Evolutionary conservation across 2,113 vertebrate species (phyloP).

Genomic region (Chunga burmeisteri): DNA sequence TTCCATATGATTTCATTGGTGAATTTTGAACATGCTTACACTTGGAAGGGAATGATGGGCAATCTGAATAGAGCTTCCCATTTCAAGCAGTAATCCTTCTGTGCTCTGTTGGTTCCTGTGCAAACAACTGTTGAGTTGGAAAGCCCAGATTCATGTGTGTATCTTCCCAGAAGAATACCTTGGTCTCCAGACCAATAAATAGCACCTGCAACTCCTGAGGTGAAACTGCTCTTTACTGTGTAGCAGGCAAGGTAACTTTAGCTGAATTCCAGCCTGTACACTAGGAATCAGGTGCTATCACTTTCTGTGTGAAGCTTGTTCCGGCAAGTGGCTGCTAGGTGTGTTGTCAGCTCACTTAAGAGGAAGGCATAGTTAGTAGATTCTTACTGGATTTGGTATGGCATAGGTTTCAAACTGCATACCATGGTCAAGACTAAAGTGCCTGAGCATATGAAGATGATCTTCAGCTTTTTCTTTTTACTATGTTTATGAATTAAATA

Average conservation of each 20-base stretch:
- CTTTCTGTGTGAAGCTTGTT: background rate
- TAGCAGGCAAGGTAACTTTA: background rate
- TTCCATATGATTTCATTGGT: background rate
- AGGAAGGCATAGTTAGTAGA: background rate
- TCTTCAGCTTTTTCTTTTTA: background rate
- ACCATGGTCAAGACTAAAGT: background rate
- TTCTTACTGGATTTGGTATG: background rate
- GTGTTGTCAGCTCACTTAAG: background rate
- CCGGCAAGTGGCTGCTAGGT: background rate
- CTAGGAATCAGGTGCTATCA: background rate
- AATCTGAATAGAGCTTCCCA: background rate
- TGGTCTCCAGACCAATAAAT: background rate
- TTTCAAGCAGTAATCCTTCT: background rate
- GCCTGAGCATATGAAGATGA: background rate
- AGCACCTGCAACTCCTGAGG: background rate
- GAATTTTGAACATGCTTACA: background rate
- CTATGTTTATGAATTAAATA: background rate
- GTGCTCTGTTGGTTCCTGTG: background rate
- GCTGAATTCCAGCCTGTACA: background rate
- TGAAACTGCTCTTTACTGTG: background rate
- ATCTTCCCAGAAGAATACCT: background rate
- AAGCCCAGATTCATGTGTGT: background rate
- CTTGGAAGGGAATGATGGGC: background rate
- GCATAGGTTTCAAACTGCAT: background rate
- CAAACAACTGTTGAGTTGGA: background rate